phyloP scores from a whole-genome alignment of 2,888 invertebrate genomes.

The Therioaphis trifolii region DNA sequence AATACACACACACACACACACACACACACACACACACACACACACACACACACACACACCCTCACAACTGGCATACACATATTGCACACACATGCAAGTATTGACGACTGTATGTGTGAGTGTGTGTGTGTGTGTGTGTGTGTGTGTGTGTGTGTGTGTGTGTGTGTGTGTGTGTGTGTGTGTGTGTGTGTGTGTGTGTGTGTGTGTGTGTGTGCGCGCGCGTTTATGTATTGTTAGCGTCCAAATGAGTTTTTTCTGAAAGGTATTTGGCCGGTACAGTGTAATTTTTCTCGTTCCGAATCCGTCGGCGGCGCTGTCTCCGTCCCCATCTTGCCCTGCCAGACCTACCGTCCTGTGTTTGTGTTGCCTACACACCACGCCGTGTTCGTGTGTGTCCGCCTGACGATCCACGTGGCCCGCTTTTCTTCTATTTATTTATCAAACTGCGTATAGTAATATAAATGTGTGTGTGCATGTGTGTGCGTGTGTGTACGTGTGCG shows the following conservation, averaged over 20 bases:
- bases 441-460: too few relatives aligned
- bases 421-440: too few relatives aligned
- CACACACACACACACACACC: background rate
- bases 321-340: background rate
- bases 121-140: too few relatives aligned
- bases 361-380: background rate
- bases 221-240: conserved; percentile 11
- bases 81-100: too few relatives aligned
- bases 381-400: background rate
- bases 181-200: too few relatives aligned
- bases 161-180: too few relatives aligned
- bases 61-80: too few relatives aligned
- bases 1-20: background rate
- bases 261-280: background rate
- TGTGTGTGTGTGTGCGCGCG: too few relatives aligned
- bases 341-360: background rate
- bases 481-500: too few relatives aligned
- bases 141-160: too few relatives aligned
- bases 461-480: too few relatives aligned
- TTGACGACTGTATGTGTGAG: too few relatives aligned
- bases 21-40: background rate
- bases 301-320: background rate
- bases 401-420: background rate
- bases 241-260: conserved; percentile 29
- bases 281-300: conserved; percentile 2